Evolutionary conservation across 1,140 invertebrate species (phyloP), one percentile per base, ranked within the genome.

Genomic region (Acromyrmex echinatior): DNA sequence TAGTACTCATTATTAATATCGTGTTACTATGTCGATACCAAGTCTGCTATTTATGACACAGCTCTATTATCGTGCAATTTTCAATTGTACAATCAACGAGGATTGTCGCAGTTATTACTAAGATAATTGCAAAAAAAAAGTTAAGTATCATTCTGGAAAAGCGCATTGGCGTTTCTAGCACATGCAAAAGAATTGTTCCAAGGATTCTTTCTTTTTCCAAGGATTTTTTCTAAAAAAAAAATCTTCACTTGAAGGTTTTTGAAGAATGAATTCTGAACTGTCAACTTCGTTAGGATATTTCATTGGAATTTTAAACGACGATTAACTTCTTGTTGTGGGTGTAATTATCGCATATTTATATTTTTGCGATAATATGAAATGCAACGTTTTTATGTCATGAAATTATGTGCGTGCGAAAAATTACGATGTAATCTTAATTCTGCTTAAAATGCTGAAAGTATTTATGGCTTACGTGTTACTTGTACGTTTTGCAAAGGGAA

Each of bases 1-100:
- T 65, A 28, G 45, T 25, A 49, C 58, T 78, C 7, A 62, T 60
- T 70, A 70, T 25, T 58, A 77, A 77, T 77, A 45, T 45, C 58
- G 9, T n/a, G 25, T 77, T 62, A 28, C 39, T 63, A 28, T 45
- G 21, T 49, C 58, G 21, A 28, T 12, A 1, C 18, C 39, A 9
- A 63, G 35, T 7, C 35, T 63, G 21, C 1, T 78, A 45, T 31
- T 78, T 65, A 56, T 12, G 71, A 63, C 25, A 28, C 12, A 62
- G 39, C 12, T 49, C 16, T 31, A 16, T 78, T 78, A 65, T 79
- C 56, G 6, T 79, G 18, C 12, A 14, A 31, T 10, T 31, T 31
- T 65, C 16, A 51, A 49, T 31, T n/a, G 65, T 31, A 21, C 39
- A 65, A 65, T 66, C 18, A 10, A 49, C 10, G 21, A 65, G 18